Evolutionary conservation across 2,797 vertebrate species (phyloP).

Genomic region (Pagetopsis macropterus): DNA sequence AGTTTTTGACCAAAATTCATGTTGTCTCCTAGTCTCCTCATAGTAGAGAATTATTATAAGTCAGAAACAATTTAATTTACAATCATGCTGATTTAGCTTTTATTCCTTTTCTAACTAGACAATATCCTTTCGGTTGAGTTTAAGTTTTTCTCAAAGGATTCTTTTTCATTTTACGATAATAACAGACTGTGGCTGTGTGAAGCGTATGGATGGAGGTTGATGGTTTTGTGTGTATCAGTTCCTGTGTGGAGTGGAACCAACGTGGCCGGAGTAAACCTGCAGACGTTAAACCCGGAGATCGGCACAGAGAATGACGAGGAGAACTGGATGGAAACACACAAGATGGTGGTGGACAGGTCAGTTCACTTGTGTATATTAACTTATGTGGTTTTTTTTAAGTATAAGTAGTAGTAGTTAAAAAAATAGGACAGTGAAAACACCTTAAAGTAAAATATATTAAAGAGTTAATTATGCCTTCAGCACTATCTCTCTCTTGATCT

Average conservation of each 20-base stretch:
- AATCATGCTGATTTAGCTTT: no score
- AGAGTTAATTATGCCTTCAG: not conserved
- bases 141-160: no score
- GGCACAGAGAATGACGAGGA: conserved; percentile 89
- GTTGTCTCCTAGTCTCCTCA: no score
- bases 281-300: conserved; percentile 91
- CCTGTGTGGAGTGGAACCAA: conserved; percentile 96
- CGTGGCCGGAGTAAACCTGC: conserved; percentile 92
- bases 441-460: not conserved
- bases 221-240: conserved; percentile 78
- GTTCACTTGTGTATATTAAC: not conserved
- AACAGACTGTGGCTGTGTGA: conserved; percentile 4
- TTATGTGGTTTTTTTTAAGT: no score
- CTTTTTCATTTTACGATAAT: no score
- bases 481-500: not conserved
- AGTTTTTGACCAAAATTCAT: no score
- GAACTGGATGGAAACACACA: conserved; percentile 94
- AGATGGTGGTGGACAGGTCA: conserved; percentile 93
- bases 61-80: no score
- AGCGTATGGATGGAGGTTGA: not conserved
- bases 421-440: not conserved
- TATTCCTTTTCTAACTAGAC: no score
- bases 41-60: no score
- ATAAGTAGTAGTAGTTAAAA: no score
- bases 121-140: no score